Evolutionary conservation across 2,888 invertebrate genomes (phyloP), one percentile per base, ranked within the genome.

Genomic region (Neoaliturus tenellus): DNA sequence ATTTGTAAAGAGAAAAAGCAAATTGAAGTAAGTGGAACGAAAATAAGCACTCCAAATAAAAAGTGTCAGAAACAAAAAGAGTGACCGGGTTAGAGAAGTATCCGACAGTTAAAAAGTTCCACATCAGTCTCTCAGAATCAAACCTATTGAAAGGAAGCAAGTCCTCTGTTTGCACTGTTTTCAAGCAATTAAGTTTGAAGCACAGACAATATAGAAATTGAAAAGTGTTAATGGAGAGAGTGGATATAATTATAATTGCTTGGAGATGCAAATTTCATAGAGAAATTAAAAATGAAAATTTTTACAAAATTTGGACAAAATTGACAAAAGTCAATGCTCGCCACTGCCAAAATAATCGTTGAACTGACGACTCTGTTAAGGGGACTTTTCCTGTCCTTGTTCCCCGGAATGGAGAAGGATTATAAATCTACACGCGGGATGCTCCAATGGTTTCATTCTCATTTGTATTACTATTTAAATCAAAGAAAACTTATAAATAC

Each of bases 281-380:
- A 1, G 33, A 67, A 48, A 80, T 83, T 14, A 48, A 33, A 25
- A 48, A 83, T 20, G 44, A 17, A 67, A 28, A 83, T 33, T 35
- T 83, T 17, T n/a, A 48, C 14, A 31, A 58, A 1, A 33, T 83
- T 1, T 83, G 48, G 69, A 17, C 80, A 31, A 80, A 83, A 31
- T 33, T 80, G 31, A 83, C 80, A 0, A 80, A 80, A 51, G 83
- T 80, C 2, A 83, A 83, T 31, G n/a, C 80, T 10, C 69, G 80
- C 23, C 69, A 83, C 28, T 44, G 8, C 8, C 35, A 12, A 33
- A 69, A 20, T 1, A 41, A 69, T 23, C 28, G 25, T 12, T 83
- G 48, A 80, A 83, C 69, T n/a, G 80, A 80, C 31, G 69, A 62
- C 17, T 25, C 83, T 4, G 20, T 35, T n/a, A 5, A 23, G 23